phyloP scores from a whole-genome alignment of 2,797 vertebrate species.

The Hypotaenidia okinawae region DNA sequence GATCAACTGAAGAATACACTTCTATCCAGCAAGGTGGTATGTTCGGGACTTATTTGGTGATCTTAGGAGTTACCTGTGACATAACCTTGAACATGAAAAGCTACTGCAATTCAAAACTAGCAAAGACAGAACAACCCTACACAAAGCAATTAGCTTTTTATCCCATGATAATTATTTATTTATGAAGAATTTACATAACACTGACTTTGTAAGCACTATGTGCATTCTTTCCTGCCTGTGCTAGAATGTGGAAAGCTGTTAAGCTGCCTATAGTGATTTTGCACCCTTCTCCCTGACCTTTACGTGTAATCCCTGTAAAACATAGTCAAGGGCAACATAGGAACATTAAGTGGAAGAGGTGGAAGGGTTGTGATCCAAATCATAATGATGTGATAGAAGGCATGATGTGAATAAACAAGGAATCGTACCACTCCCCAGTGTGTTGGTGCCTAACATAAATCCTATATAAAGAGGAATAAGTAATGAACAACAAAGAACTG shows the following conservation, averaged over 20 bases:
- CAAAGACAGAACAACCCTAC: neutral
- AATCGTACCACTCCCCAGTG: neutral
- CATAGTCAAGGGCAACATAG: neutral
- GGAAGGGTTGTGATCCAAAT: neutral
- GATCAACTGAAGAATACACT: neutral
- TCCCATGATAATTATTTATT: neutral
- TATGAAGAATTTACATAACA: neutral
- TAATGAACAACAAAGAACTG: neutral
- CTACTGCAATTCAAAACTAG: neutral
- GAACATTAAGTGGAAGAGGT: neutral
- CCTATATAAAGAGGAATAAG: neutral
- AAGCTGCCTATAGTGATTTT: neutral
- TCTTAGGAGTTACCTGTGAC: neutral
- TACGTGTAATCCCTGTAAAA: neutral
- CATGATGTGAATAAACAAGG: neutral
- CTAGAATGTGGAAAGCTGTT: neutral
- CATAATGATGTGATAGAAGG: neutral
- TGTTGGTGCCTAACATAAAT: neutral
- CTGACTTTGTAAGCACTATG: neutral
- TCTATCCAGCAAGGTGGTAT: neutral
- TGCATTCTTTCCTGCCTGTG: neutral
- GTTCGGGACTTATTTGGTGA: neutral
- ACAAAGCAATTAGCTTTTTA: neutral
- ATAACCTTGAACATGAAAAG: neutral
- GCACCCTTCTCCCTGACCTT: neutral